Evolutionary conservation across 2,888 invertebrate species (phyloP), one percentile per base, ranked within the genome.

Genomic region (Hydropsyche betteni): DNA sequence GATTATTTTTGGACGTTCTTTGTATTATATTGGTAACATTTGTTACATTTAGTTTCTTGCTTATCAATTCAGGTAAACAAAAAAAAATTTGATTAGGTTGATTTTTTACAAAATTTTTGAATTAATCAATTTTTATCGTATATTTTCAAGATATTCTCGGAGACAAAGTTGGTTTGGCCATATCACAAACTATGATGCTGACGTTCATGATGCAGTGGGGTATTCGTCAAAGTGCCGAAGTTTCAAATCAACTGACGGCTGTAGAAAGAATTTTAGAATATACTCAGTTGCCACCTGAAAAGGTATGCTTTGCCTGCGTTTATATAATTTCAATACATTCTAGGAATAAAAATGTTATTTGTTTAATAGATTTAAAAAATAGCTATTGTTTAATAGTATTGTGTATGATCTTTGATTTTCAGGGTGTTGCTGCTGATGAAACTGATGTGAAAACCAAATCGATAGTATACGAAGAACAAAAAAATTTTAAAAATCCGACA

Each of bases 191-290:
- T 75, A 88, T 89, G 80, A 87, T 86, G 8, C 82, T 91, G 79
- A 90, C 90, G 2, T 87, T 89, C 33, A 87, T 92, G 86, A 80
- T 90, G 81, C 90, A 90, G 81, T 96, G 94, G 91, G 94, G 94
- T 0, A 93, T 96, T 83, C 86, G 95, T 52, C 95, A 95, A 86
- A 89, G 93, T 77, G 94, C 95, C 0, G 95, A 96, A 85, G 90
- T 92, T 74, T 87, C 92, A 5, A 94, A 93, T 76, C 92, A 92
- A 81, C 88, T 94, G 82, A 93, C 92, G 83, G 91, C 93, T 3
- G 96, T 96, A 0, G 96, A 97, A 85, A 87, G 97, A 80, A 91
- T 96, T 0, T 83, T 95, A 8, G 94, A 96, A 82, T 97, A 97
- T 84, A 90, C 91, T 0, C 85, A 88, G 33, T 86, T 96, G n/a